Conservation (phyloP, 2,888 invertebrate genomes). For the Caenorhabditis sp. region DNA sequence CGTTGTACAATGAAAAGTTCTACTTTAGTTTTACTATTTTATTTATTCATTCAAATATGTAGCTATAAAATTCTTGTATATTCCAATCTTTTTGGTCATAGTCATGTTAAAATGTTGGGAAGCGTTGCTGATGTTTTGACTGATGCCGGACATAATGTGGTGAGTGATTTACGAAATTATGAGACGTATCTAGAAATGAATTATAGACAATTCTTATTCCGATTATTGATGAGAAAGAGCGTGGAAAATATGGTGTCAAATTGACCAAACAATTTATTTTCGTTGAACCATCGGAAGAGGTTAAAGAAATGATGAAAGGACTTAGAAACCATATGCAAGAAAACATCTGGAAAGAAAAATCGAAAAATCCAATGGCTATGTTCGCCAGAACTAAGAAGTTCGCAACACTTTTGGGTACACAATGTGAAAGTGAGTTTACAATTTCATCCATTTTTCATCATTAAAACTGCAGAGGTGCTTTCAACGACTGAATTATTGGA, state of each 20-base stretch:
- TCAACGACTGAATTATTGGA: background rate
- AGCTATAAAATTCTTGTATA: conserved; percentile 44
- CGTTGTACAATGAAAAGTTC: background rate
- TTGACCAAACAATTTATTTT: conserved; percentile 4
- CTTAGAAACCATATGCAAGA: too few relatives aligned
- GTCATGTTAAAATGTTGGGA: conserved; percentile 42
- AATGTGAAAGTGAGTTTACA: too few relatives aligned
- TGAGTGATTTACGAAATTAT: conserved; percentile 9
- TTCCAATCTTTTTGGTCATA: conserved; percentile 44
- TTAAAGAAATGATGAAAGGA: too few relatives aligned
- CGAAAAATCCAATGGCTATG: too few relatives aligned
- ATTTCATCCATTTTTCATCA: too few relatives aligned
- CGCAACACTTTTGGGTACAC: too few relatives aligned
- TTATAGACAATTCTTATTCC: conserved; percentile 5
- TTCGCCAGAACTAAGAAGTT: too few relatives aligned
- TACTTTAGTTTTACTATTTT: background rate
- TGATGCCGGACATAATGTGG: conserved; percentile 48
- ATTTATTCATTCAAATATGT: background rate
- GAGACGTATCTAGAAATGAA: background rate
- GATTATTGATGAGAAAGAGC: conserved; percentile 2
- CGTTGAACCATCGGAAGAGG: background rate
- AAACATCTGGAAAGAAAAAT: too few relatives aligned
- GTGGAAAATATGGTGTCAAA: background rate
- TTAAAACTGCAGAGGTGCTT: too few relatives aligned
- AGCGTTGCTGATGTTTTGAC: conserved; percentile 39